Evolutionary conservation across 2,113 vertebrate genomes (phyloP), one percentile per base, ranked within the genome.

Genomic region (Eptesicus fuscus): DNA sequence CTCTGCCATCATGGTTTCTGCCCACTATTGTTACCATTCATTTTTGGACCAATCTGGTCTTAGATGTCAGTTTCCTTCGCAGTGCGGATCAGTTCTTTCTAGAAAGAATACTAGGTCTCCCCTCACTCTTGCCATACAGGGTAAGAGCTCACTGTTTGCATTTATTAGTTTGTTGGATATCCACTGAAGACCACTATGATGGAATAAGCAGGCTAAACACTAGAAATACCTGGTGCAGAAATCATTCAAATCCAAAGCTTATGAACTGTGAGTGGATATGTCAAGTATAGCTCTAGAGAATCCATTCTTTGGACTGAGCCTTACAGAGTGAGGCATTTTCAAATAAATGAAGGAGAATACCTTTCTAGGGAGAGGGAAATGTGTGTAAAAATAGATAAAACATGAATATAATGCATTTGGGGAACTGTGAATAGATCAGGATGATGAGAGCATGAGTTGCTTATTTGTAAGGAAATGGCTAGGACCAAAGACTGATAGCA

Each of bases 341-440:
- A 79, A 94, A 59, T 73, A 92, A 83, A 74, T 69, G 69, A 94
- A 90, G 11, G 32, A 18, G 37, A 77, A 89, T 95, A 53, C 7
- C 40, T 88, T 90, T 85, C 37, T 28, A 83, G 25, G 73, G 65
- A 94, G 51, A 84, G 4, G 56, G 25, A 77, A 88, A 40, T 59
- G 2, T 59, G 37, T 74, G 7, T 73, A 67, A 82, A 96, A 71
- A 47, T 12, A 63, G 32, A 77, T 65, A 71, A 71, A 90, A 67
- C 40, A 40, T 56, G 74, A 70, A n/a, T 42, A 44, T 65, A 14
- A 10, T 42, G 2, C 32, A 37, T 93, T 93, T 47, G 44, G 37
- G 63, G 16, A 83, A 32, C 47, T 40, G n/a, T 63, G 69, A 89
- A 63, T 49, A 59, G 42, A 20, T 87, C 30, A 59, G 25, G 28